Evolutionary conservation across 2,797 vertebrate species (phyloP).

Genomic region (Lemur catta): DNA sequence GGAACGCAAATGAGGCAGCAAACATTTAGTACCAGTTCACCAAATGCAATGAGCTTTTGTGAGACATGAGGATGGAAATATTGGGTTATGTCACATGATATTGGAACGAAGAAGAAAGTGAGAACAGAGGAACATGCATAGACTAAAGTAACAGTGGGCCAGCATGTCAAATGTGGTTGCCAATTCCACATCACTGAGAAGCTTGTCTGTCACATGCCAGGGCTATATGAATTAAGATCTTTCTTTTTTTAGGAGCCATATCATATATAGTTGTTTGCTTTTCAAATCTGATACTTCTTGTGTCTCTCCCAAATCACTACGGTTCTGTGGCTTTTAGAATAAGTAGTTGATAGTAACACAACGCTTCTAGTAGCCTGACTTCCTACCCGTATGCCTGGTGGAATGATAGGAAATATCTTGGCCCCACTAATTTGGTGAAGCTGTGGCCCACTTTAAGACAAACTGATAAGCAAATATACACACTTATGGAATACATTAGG

Average conservation of each 20-base stretch:
- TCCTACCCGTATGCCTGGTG: background rate
- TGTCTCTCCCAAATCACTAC: background rate
- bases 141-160: background rate
- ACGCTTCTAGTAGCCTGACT: background rate
- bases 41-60: background rate
- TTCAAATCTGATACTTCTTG: conserved; percentile 5
- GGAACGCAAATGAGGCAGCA: conserved; percentile 23
- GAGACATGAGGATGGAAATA: background rate
- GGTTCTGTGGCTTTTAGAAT: background rate
- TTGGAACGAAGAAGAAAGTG: background rate
- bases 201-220: conserved; percentile 68
- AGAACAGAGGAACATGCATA: conserved; percentile 41
- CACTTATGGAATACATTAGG: background rate
- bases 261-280: background rate
- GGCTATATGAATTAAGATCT: background rate
- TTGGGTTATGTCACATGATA: background rate
- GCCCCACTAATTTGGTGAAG: background rate
- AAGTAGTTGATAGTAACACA: background rate
- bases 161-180: background rate
- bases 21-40: conserved; percentile 37
- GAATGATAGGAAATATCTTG: background rate
- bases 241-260: background rate
- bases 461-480: background rate
- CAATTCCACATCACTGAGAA: conserved; percentile 40
- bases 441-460: background rate